These are phyloP conservation scores for Drosophila arizonae DNA, from an alignment of 1,140 invertebrate species.

Conservation along the genomic window DNA sequence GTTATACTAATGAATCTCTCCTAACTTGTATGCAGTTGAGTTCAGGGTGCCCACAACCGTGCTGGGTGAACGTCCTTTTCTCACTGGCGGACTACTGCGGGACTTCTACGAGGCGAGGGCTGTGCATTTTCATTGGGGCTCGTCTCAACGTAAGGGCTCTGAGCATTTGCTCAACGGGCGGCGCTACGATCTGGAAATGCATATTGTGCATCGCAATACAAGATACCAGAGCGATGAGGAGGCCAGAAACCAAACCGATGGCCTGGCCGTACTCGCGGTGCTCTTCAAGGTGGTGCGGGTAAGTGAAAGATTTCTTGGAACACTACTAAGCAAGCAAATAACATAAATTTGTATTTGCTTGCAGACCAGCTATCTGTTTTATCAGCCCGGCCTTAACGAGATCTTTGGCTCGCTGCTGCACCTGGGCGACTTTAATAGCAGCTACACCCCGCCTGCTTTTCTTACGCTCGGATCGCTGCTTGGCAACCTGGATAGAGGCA, in stretches of 20 bases:
- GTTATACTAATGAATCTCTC: background rate
- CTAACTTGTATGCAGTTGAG: slow-evolving; percentile 31
- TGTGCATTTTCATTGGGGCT: slow-evolving; percentile 85
- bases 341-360: background rate
- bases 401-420: slow-evolving; percentile 58
- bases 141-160: slow-evolving; percentile 83
- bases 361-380: slow-evolving; percentile 24
- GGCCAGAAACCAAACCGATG: slow-evolving; percentile 87
- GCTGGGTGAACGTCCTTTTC: slow-evolving; percentile 46
- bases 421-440: slow-evolving; percentile 67
- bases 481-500: slow-evolving; percentile 82
- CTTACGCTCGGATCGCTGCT: slow-evolving; percentile 69
- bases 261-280: slow-evolving; percentile 91
- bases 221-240: slow-evolving; percentile 86
- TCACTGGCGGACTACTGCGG: slow-evolving; percentile 55
- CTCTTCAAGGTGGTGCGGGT: slow-evolving; percentile 88
- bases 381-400: slow-evolving; percentile 59
- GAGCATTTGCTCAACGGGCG: slow-evolving; percentile 84
- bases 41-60: slow-evolving; percentile 55
- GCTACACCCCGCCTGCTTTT: slow-evolving; percentile 47
- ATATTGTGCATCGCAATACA: slow-evolving; percentile 93
- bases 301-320: slow-evolving; percentile 15
- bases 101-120: slow-evolving; percentile 83
- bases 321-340: too few species aligned
- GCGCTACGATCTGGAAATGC: slow-evolving; percentile 90